These are phyloP conservation scores for Dipodomys merriami DNA, from an alignment of 2,113 vertebrate genomes.

Conservation along the genomic window DNA sequence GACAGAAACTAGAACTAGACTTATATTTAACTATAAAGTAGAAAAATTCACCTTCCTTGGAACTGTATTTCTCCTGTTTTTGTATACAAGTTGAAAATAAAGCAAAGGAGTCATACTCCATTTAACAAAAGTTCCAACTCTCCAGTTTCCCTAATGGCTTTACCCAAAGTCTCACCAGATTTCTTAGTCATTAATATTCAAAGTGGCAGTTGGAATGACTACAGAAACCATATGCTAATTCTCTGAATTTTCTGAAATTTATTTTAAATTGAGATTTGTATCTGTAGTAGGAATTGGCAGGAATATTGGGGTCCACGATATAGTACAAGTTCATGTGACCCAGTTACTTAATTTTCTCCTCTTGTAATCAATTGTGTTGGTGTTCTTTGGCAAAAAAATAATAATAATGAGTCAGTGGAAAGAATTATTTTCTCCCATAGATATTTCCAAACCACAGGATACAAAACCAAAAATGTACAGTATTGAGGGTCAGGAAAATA, in stretches of 20 bases:
- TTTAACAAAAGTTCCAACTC: neutral
- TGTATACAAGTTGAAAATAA: neutral
- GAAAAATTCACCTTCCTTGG: neutral
- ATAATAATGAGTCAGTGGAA: neutral
- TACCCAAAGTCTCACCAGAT: neutral
- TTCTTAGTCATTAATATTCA: neutral
- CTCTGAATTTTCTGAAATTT: neutral
- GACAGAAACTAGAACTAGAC: neutral
- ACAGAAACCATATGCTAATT: neutral
- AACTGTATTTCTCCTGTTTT: neutral
- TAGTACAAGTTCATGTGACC: neutral
- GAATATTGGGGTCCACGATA: neutral
- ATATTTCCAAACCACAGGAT: neutral
- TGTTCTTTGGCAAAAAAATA: neutral
- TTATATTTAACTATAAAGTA: neutral
- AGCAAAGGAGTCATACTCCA: neutral
- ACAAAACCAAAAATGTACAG: neutral
- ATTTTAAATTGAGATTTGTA: conserved; percentile 8
- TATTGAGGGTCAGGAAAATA: neutral
- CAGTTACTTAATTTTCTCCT: neutral
- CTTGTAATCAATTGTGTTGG: neutral
- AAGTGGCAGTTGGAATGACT: neutral
- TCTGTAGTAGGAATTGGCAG: neutral
- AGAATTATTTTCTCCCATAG: neutral
- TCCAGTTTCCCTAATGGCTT: neutral